These are phyloP conservation scores for Rafetus swinhoei DNA, from an alignment of 2,113 vertebrate genomes.

Conservation along the genomic window DNA sequence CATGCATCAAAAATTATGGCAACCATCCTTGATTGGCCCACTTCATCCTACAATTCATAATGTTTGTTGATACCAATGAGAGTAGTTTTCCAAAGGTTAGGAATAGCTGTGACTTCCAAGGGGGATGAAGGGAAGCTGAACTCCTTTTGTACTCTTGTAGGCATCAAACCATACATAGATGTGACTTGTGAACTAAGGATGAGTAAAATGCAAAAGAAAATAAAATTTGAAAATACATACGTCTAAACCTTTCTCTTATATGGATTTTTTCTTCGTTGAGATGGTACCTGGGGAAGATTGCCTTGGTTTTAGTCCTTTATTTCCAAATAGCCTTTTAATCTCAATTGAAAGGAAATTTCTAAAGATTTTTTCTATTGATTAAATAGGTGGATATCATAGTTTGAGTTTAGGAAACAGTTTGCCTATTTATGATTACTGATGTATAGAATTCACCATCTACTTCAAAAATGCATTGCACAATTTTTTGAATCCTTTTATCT, in stretches of 20 bases:
- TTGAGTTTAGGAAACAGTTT: not conserved
- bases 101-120: not conserved
- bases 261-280: not conserved
- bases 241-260: not conserved
- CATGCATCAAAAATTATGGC: not conserved
- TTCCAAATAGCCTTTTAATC: not conserved
- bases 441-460: not conserved
- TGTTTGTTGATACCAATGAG: not conserved
- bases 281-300: not conserved
- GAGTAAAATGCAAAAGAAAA: not conserved
- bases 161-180: not conserved
- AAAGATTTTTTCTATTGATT: not conserved
- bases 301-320: not conserved
- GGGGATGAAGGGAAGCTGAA: not conserved
- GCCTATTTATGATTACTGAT: not conserved
- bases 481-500: not conserved
- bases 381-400: not conserved
- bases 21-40: not conserved
- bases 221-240: not conserved
- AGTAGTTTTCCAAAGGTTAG: not conserved
- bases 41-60: not conserved
- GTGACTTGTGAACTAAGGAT: not conserved
- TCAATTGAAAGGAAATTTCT: not conserved
- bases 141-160: not conserved
- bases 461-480: not conserved